Evolutionary conservation across 2,888 invertebrate species (phyloP).

Genomic region (Laothoe populi): DNA sequence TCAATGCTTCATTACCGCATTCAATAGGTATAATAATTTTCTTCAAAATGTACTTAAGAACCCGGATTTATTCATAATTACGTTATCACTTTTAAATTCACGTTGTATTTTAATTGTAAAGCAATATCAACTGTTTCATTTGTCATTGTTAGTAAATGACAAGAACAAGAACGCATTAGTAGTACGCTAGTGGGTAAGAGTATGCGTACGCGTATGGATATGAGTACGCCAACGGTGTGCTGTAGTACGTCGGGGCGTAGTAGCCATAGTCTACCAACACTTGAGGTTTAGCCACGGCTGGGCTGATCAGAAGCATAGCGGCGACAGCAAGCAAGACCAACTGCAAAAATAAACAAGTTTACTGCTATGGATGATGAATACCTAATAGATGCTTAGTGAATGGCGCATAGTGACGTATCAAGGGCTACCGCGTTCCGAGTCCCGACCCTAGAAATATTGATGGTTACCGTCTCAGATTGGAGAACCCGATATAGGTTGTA

Average conservation of each 20-base stretch:
- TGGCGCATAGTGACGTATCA: no score
- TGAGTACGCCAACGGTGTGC: constrained; percentile 65
- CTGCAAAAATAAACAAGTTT: constrained; percentile 43
- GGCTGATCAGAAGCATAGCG: constrained; percentile 54
- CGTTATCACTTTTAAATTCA: background rate
- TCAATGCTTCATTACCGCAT: no score
- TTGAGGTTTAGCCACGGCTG: constrained; percentile 73
- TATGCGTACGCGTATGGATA: constrained; percentile 76
- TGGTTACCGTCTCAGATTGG: no score
- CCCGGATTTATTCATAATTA: no score
- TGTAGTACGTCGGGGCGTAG: constrained; percentile 70
- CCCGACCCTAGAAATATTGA: no score
- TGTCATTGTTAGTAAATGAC: background rate
- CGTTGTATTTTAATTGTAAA: background rate
- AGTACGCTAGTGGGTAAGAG: constrained; percentile 68
- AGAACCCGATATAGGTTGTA: no score
- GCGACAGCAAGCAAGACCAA: constrained; percentile 58
- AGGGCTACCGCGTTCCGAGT: no score
- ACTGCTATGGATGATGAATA: no score
- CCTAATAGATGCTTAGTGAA: no score
- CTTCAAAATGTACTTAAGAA: background rate
- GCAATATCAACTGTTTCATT: background rate
- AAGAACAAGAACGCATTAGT: constrained; percentile 40
- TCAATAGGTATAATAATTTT: no score
- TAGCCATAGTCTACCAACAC: constrained; percentile 71